These are phyloP conservation scores for Rhea americana DNA, from an alignment of 2,113 vertebrate genomes.

Conservation along the genomic window DNA sequence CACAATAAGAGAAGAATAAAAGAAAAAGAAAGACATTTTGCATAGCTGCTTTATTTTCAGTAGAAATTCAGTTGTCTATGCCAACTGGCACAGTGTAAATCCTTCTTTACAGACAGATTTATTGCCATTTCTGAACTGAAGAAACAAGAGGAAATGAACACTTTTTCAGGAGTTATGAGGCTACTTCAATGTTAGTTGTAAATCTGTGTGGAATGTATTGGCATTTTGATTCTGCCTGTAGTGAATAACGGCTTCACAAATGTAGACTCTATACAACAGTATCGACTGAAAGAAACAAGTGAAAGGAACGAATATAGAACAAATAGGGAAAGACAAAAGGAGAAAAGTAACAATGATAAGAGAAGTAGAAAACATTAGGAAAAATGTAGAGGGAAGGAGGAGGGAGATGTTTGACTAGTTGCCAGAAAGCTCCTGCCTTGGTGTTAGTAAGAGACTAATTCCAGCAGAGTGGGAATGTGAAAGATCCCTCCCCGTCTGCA, in stretches of 20 bases:
- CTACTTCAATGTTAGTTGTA: no score
- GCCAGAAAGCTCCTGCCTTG: no score
- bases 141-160: background rate
- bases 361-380: background rate
- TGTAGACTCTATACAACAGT: no score
- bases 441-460: no score
- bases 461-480: no score
- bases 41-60: background rate
- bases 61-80: background rate
- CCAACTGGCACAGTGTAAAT: background rate
- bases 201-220: no score
- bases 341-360: background rate
- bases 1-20: background rate
- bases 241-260: no score
- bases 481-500: no score
- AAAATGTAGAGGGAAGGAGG: background rate
- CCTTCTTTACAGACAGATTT: background rate
- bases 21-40: background rate
- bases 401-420: no score
- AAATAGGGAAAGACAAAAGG: background rate
- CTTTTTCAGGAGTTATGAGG: background rate
- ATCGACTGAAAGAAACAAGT: no score
- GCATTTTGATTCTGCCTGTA: no score
- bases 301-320: background rate
- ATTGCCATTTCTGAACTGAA: background rate